Evolutionary conservation across 2,888 invertebrate genomes (phyloP), one percentile per base, ranked within the genome.

Genomic region (Oscheius sp.): DNA sequence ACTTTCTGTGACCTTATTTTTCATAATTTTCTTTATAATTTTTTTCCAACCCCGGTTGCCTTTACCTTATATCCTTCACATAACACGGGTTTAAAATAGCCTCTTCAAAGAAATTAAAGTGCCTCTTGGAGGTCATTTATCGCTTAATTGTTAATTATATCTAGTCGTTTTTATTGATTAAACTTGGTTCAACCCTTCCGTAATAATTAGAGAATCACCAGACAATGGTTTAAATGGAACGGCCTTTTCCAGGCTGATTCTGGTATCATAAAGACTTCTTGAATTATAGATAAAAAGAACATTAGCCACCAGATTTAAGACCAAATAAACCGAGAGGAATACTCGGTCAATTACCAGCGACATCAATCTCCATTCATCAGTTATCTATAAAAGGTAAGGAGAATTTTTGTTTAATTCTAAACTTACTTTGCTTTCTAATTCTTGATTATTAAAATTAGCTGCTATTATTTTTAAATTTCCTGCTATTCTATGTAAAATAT

Each of bases 331-430:
- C 35, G 81, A 78, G 16, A 83, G 73, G 55, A 80, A 83, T 55
- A 83, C 71, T 18, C 83, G 72, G 45, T 83, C 81, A 61, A 83
- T 78, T 0, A 80, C 80, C n/a, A 80, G 63, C 0, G 81, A 78
- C 83, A 83, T 83, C n/a, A 83, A 56, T 21, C 78, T 75, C 83
- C 83, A 83, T 58, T 83, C 83, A 52, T 83, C 83, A 0, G 81
- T 81, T 27, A 83, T 79, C 83, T 83, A 72, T 1, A 78, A 72
- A 41, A 7, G 21, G 1, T 1, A 53, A 53, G 1, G 9, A 6
- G 23, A 21, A 9, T 35, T 35, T 6, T 35, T 35, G 35, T 35
- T 35, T 3, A 35, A 35, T 35, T 9, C 5, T 6, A 6, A 9
- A 9, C 69, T 35, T 16, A 80, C 82, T 71, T 78, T 81, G 58